Percentiles rank a stretch among this genome's conserved stretches.
These are phyloP conservation scores for Corbicula japonica DNA, from an alignment of 2,888 invertebrate species.

Conservation along the genomic window DNA sequence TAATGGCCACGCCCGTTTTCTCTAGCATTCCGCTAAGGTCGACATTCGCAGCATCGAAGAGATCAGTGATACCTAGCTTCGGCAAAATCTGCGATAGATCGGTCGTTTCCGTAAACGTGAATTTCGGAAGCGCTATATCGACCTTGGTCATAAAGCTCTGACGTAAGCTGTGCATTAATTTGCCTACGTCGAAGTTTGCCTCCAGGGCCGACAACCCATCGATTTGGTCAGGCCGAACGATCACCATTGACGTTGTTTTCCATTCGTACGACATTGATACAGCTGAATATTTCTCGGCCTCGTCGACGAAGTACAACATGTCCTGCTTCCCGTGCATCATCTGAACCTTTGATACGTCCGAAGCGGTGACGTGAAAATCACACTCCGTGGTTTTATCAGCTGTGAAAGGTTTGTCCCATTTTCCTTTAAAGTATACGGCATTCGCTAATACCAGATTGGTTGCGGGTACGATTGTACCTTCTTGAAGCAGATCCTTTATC, in stretches of 20 bases:
- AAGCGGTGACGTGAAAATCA: slow-evolving; percentile 88
- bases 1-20: slow-evolving; percentile 30
- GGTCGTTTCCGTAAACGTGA: slow-evolving; percentile 67
- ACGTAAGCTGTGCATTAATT: slow-evolving; percentile 3
- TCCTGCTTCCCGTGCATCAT: slow-evolving; percentile 49
- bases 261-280: slow-evolving; percentile 91
- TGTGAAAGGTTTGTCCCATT: slow-evolving; percentile 79
- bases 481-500: slow-evolving; percentile 92
- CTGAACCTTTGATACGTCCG: slow-evolving; percentile 28
- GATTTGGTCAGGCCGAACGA: slow-evolving; percentile 60
- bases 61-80: slow-evolving; percentile 73
- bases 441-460: slow-evolving; percentile 86
- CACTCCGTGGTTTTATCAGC: slow-evolving; percentile 26
- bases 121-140: slow-evolving; percentile 72
- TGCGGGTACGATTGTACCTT: slow-evolving; percentile 85
- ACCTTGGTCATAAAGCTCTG: slow-evolving; percentile 28
- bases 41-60: slow-evolving; percentile 66
- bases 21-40: slow-evolving; percentile 60
- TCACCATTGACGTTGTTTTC: slow-evolving; percentile 37
- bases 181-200: slow-evolving; percentile 20
- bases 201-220: slow-evolving; percentile 61
- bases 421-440: slow-evolving; percentile 87
- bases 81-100: slow-evolving; percentile 63
- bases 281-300: slow-evolving; percentile 91
- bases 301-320: slow-evolving; percentile 17